Percentiles rank a stretch among this genome's conserved stretches.
phyloP scores from a whole-genome alignment of 2,113 vertebrate species.

The Melospiza georgiana region DNA sequence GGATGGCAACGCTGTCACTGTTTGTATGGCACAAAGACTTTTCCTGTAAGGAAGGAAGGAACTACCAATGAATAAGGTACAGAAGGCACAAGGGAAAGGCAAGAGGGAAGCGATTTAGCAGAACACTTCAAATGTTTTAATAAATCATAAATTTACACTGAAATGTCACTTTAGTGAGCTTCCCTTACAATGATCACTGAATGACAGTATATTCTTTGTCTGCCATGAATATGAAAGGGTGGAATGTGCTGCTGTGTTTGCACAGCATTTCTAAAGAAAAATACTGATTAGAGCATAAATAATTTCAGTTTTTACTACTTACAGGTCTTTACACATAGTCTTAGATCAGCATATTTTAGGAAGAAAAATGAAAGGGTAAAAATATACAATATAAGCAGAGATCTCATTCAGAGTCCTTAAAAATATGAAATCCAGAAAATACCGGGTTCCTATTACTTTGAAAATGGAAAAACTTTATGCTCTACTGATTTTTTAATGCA shows the following conservation, averaged over 20 bases:
- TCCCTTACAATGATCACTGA: neutral
- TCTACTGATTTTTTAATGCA: slow-evolving; percentile 54
- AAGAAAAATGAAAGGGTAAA: neutral
- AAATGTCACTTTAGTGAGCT: neutral
- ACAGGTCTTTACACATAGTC: neutral
- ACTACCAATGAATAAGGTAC: neutral
- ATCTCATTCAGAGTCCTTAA: neutral
- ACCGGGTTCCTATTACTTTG: neutral
- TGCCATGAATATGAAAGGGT: neutral
- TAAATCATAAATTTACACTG: slow-evolving; percentile 46
- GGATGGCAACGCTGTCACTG: neutral
- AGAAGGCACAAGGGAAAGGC: slow-evolving; percentile 14
- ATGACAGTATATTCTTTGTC: neutral
- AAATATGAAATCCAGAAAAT: slow-evolving; percentile 34
- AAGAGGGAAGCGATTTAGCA: neutral
- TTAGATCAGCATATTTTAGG: neutral
- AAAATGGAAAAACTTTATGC: slow-evolving; percentile 45
- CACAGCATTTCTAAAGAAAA: neutral
- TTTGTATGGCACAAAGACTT: neutral
- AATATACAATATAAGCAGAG: neutral
- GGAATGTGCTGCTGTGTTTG: neutral
- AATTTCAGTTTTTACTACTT: neutral
- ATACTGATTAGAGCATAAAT: neutral
- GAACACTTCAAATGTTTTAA: slow-evolving; percentile 19
- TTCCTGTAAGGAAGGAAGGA: neutral